phyloP scores from a whole-genome alignment of 2,113 vertebrate species.

The Paralichthys olivaceus region DNA sequence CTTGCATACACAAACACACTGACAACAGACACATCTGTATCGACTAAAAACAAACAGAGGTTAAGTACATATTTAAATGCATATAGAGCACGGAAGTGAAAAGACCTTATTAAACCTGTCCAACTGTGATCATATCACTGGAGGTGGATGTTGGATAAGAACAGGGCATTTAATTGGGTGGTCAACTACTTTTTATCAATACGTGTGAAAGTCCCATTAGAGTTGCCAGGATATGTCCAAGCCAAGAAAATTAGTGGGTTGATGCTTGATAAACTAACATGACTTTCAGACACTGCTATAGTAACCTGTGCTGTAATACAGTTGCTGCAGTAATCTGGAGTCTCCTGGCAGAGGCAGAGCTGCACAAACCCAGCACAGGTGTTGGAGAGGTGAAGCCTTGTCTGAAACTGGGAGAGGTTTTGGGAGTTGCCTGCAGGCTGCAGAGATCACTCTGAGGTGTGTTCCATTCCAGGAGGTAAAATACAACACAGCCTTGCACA shows the following conservation, averaged over 20 bases:
- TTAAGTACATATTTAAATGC: not conserved
- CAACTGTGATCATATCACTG: too few species aligned
- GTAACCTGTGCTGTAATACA: not conserved
- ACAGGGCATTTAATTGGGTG: not conserved
- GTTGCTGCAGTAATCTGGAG: constrained; percentile 18
- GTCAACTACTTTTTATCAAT: not conserved
- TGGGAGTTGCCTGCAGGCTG: constrained; percentile 53
- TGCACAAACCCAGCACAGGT: constrained; percentile 46
- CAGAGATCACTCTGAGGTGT: constrained; percentile 54
- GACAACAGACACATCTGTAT: not conserved
- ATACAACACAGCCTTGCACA: constrained; percentile 26
- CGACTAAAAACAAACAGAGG: not conserved
- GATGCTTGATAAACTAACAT: too few species aligned
- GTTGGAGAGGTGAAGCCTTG: constrained; percentile 43
- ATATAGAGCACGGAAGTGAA: not conserved
- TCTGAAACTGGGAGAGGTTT: constrained; percentile 31
- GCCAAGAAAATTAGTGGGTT: too few species aligned
- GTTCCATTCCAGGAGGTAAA: constrained; percentile 52
- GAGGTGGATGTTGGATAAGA: not conserved
- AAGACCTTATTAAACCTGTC: too few species aligned
- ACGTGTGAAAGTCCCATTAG: too few species aligned
- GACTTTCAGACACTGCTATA: not conserved
- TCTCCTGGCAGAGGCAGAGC: constrained; percentile 5
- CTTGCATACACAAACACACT: not conserved
- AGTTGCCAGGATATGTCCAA: too few species aligned